Evolutionary conservation across 2,113 vertebrate genomes (phyloP), one percentile per base, ranked within the genome.

Genomic region (Atrichornis clamosus): DNA sequence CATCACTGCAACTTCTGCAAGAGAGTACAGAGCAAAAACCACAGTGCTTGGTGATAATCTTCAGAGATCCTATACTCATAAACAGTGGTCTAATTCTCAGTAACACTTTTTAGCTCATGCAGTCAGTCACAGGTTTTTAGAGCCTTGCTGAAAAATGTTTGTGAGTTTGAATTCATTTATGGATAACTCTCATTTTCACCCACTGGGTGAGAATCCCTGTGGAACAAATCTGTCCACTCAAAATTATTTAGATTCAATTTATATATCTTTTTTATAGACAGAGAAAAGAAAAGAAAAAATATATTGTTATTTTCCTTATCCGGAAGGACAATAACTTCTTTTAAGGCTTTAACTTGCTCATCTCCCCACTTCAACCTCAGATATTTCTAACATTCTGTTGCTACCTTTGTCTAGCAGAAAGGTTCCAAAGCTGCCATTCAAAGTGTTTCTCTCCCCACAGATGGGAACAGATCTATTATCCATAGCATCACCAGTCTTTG

Each of bases 341-440:
- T 84, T 47, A 72, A 82, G 59, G 15, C 37, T 95, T 95, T 91
- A 39, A 60, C 22, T 89, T 94, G 53, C 69, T 95, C 47, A 49
- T 76, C 74, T 95, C 58, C 7, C 37, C 53, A 65, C 72, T 93
- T 82, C 81, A 93, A 42, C 70, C 91, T 90, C 87, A 91, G 89
- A 89, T 91, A 90, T 87, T 87, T 93, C 87, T 78, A 95, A 92
- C 77, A 89, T 95, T 94, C 77, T 96, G 65, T 88, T 88, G 74
- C 69, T 96, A 94, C 94, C 94, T 95, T 95, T 96, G 96, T 90
- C 94, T 93, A 94, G 79, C 68, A 62, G 75, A 96, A 79, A 88
- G 83, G 83, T 94, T 96, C 94, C 96, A 96, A 94, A 93, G 64
- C 90, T 94, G 87, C 92, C 87, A 96, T 95, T 96, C 87, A 85